Percentiles rank a stretch among this genome's conserved stretches.
phyloP scores from a whole-genome alignment of 2,113 vertebrate species.

The Catharus fuscescens region DNA sequence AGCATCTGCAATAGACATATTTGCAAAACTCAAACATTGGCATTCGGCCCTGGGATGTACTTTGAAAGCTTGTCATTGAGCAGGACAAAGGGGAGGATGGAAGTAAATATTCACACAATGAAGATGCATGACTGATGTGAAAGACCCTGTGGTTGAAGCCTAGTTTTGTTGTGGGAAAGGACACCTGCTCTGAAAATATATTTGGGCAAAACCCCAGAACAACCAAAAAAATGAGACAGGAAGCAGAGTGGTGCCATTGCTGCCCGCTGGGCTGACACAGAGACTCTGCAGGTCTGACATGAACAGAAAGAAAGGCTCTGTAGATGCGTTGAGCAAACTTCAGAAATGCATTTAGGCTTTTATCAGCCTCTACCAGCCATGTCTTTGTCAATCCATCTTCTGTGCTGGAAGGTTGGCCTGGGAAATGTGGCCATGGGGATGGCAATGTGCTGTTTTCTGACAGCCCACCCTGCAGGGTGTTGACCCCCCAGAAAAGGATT shows the following conservation, averaged over 20 bases:
- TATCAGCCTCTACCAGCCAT: not conserved
- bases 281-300: not conserved
- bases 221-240: not conserved
- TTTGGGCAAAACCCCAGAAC: not conserved
- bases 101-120: not conserved
- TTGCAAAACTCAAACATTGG: conserved; percentile 2
- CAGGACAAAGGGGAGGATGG: not conserved
- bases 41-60: not conserved
- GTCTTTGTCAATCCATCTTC: not conserved
- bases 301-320: not conserved
- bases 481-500: not conserved
- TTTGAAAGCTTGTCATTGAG: conserved; percentile 7
- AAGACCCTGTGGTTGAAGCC: not conserved
- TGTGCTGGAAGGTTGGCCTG: not conserved
- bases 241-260: not conserved
- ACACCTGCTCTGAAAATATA: not conserved
- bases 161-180: not conserved
- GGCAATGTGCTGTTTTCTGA: not conserved
- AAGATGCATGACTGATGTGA: not conserved
- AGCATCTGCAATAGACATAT: conserved; percentile 20
- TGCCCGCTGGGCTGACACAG: not conserved
- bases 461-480: not conserved
- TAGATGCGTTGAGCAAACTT: not conserved
- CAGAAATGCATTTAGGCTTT: not conserved
- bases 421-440: not conserved